Conservation (phyloP, 2,888 invertebrate species). For the Leuctra nigra region DNA sequence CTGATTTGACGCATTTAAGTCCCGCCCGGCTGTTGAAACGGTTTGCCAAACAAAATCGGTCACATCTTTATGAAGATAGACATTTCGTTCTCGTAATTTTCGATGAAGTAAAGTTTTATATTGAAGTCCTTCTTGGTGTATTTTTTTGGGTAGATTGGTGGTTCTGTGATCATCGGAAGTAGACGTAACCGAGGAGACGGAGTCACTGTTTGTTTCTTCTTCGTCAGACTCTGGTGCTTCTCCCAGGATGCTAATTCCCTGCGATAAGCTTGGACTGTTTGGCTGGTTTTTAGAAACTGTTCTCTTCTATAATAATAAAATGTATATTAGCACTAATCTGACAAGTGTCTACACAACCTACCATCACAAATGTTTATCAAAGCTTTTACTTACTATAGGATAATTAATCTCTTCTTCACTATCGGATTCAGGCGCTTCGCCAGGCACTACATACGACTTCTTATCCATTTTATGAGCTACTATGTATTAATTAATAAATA, state of each 20-base stretch:
- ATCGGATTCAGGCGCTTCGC: slow-evolving; percentile 31
- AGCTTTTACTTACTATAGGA: neutral
- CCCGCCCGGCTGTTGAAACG: slow-evolving; percentile 20
- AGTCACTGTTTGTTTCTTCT: slow-evolving; percentile 28
- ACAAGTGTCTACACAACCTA: neutral
- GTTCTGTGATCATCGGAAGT: slow-evolving; percentile 7
- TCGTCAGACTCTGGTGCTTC: slow-evolving; percentile 31
- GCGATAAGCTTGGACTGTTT: slow-evolving; percentile 16
- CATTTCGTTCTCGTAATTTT: slow-evolving; percentile 29
- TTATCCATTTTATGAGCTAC: slow-evolving; percentile 28
- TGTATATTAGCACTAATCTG: neutral
- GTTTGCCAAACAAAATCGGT: slow-evolving; percentile 23
- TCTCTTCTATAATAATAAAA: neutral
- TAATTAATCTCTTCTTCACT: slow-evolving; percentile 29
- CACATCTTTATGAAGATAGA: slow-evolving; percentile 27
- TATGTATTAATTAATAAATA: no score
- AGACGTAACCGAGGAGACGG: slow-evolving; percentile 23
- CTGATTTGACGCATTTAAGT: slow-evolving; percentile 27
- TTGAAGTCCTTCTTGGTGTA: slow-evolving; percentile 20
- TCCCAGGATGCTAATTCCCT: slow-evolving; percentile 28
- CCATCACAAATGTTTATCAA: neutral
- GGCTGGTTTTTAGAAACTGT: neutral
- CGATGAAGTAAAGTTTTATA: slow-evolving; percentile 29
- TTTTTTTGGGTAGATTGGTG: slow-evolving; percentile 11
- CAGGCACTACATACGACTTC: slow-evolving; percentile 26